Evolutionary conservation across 2,113 vertebrate genomes (phyloP).

Genomic region (Circaetus gallicus): DNA sequence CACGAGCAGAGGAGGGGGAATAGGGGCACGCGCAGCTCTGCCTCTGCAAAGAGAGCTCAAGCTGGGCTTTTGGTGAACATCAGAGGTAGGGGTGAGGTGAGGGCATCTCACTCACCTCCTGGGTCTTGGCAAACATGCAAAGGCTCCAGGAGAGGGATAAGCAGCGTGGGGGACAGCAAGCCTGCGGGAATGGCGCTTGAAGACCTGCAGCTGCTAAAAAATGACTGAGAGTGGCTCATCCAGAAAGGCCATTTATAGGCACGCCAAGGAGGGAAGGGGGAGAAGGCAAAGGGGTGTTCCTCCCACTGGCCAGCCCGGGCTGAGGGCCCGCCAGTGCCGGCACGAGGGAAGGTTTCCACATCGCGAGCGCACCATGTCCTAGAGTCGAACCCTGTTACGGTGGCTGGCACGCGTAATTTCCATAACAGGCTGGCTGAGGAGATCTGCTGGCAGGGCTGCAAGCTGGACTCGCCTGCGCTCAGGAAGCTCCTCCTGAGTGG

Average conservation of each 20-base stretch:
- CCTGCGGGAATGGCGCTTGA: rapidly evolving
- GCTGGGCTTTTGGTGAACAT: background rate
- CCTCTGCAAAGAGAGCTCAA: background rate
- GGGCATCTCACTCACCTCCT: background rate
- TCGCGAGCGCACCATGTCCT: rapidly evolving
- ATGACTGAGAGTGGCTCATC: background rate
- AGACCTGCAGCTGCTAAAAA: background rate
- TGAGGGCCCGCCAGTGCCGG: background rate
- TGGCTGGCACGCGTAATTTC: background rate
- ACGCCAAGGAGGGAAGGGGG: rapidly evolving
- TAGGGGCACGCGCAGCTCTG: rapidly evolving
- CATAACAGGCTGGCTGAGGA: background rate
- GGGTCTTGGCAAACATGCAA: background rate
- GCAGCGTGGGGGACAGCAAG: background rate
- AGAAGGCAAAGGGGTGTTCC: background rate
- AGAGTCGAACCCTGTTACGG: rapidly evolving
- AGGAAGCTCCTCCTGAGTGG: background rate
- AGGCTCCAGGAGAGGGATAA: background rate
- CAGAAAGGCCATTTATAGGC: background rate
- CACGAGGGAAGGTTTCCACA: rapidly evolving
- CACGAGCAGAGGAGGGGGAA: background rate
- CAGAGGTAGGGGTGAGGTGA: background rate
- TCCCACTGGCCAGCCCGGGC: background rate
- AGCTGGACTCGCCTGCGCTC: background rate
- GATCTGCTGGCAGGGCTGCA: background rate